Evolutionary conservation across 2,888 invertebrate genomes (phyloP).

Genomic region (Drosophila kanekoi): DNA sequence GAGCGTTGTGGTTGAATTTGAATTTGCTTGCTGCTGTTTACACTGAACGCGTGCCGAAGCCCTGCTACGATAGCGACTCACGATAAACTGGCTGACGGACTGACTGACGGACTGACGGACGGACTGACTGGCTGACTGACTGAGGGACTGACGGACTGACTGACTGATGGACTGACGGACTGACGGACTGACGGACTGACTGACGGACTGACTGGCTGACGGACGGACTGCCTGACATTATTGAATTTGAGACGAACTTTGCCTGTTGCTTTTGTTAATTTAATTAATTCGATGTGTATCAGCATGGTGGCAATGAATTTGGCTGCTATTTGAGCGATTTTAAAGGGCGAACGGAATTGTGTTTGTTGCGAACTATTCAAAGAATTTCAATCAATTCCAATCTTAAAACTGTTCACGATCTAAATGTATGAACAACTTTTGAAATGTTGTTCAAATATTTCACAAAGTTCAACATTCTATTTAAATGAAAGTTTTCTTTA

Average conservation of each 20-base stretch:
- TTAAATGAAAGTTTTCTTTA: too few species aligned
- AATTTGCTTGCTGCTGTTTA: slow-evolving; percentile 54
- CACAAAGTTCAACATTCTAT: too few species aligned
- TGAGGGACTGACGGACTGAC: slow-evolving; percentile 3
- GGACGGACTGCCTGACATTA: slow-evolving; percentile 9
- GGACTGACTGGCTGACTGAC: slow-evolving; percentile 2
- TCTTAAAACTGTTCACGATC: background rate
- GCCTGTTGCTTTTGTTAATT: slow-evolving; percentile 40
- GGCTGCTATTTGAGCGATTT: background rate
- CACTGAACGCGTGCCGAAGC: slow-evolving; percentile 44
- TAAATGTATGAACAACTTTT: background rate
- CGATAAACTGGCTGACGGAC: background rate
- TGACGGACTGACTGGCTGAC: slow-evolving; percentile 1
- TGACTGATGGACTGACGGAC: too few species aligned
- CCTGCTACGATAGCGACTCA: slow-evolving; percentile 14
- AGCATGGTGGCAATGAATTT: slow-evolving; percentile 10
- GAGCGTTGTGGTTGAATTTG: slow-evolving; percentile 23
- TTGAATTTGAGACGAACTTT: slow-evolving; percentile 33
- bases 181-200: slow-evolving; percentile 2
- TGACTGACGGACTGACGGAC: slow-evolving; percentile 2
- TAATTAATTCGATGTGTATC: slow-evolving; percentile 28
- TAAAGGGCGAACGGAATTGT: background rate
- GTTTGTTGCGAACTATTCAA: slow-evolving; percentile 4
- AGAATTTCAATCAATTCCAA: slow-evolving; percentile 29
- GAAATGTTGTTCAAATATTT: too few species aligned